phyloP scores from a whole-genome alignment of 2,888 invertebrate species.

The Deilephila porcellus region DNA sequence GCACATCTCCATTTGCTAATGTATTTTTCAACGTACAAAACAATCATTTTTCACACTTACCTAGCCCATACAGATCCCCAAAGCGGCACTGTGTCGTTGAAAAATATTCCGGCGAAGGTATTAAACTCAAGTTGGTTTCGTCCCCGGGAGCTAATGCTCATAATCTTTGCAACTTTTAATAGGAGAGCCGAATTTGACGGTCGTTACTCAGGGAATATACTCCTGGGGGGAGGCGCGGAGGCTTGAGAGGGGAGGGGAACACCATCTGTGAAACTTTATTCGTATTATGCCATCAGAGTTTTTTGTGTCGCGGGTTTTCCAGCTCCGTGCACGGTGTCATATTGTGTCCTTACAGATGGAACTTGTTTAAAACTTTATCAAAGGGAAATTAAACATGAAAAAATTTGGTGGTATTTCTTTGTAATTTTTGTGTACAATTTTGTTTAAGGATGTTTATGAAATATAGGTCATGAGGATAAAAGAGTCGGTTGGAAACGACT shows the following conservation, averaged over 20 bases:
- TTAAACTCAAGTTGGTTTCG: conserved; percentile 72
- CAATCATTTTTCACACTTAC: conserved; percentile 19
- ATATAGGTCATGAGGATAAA: too few relatives aligned
- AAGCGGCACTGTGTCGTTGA: conserved; percentile 41
- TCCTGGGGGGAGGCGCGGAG: conserved; percentile 44
- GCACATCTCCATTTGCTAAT: conserved; percentile 20
- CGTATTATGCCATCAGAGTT: conserved; percentile 43
- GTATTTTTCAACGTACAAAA: conserved; percentile 16
- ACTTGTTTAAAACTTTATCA: conserved; percentile 22
- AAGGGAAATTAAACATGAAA: conserved; percentile 5
- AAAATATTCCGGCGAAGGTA: conserved; percentile 49
- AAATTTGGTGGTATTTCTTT: not conserved
- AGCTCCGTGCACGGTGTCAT: conserved; percentile 27
- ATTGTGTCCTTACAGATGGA: conserved; percentile 12
- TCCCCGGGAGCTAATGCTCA: conserved; percentile 77
- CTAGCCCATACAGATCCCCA: conserved; percentile 37
- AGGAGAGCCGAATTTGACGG: conserved; percentile 78
- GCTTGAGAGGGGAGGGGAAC: not conserved
- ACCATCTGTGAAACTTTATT: conserved; percentile 41
- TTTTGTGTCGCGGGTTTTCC: conserved; percentile 39
- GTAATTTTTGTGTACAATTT: not conserved
- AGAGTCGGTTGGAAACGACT: too few relatives aligned
- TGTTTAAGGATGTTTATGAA: not conserved
- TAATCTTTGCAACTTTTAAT: conserved; percentile 83
- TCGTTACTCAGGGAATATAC: conserved; percentile 79